Conservation (phyloP, 2,113 vertebrate species). For the Dermatemys mawii region DNA sequence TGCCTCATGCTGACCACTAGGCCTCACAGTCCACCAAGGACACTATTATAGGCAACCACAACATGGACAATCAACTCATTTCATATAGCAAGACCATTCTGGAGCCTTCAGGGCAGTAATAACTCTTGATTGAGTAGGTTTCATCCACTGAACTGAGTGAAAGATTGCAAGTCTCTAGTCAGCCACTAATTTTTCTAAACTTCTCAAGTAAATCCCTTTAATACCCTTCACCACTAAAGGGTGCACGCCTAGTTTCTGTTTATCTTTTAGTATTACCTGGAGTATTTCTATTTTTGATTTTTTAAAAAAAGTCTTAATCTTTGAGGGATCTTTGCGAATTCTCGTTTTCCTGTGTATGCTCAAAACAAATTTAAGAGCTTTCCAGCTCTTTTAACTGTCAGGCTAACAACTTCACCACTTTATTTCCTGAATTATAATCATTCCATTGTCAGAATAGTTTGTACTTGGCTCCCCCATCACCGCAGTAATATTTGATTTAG, state of each 20-base stretch:
- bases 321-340: neutral
- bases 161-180: no score
- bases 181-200: no score
- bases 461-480: neutral
- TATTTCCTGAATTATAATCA: neutral
- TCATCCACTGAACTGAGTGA: no score
- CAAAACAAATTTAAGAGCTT: neutral
- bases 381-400: neutral
- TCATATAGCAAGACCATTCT: no score
- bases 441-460: neutral
- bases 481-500: neutral
- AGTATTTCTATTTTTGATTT: neutral
- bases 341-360: neutral
- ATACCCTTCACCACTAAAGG: neutral
- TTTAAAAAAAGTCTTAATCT: neutral
- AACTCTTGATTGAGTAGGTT: no score
- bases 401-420: neutral
- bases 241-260: rapidly evolving
- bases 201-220: no score
- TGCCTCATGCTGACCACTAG: no score
- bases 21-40: no score
- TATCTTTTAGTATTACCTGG: neutral
- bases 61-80: no score
- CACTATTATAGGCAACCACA: no score
- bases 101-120: no score